phyloP scores from a whole-genome alignment of 2,797 vertebrate genomes.

The Brachymystax lenok region DNA sequence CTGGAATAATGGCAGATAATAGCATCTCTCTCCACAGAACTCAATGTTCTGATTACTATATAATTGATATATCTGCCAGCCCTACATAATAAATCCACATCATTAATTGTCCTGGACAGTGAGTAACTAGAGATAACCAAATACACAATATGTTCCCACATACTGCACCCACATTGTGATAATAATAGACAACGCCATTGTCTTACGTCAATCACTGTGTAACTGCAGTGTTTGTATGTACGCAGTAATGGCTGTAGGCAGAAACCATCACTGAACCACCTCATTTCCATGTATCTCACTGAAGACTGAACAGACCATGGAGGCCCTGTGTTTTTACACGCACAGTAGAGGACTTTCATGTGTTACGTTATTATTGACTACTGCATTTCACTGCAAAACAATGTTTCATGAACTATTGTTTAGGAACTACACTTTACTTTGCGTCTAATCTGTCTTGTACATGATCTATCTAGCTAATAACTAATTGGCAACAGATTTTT shows the following conservation, averaged over 20 bases:
- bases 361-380: neutral
- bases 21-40: slow-evolving; percentile 35
- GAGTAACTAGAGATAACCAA: slow-evolving; percentile 4
- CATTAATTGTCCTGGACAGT: slow-evolving; percentile 4
- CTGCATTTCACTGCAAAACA: neutral
- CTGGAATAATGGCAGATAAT: slow-evolving; percentile 40
- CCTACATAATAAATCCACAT: slow-evolving; percentile 13
- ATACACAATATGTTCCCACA: neutral
- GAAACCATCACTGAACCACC: neutral
- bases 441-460: neutral
- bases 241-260: neutral
- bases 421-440: neutral
- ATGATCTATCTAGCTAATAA: neutral
- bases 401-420: neutral
- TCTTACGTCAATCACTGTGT: neutral
- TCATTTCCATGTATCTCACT: neutral
- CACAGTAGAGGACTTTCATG: neutral
- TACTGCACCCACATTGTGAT: neutral
- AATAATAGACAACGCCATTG: neutral
- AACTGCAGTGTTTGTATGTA: neutral
- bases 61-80: slow-evolving; percentile 20
- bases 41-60: slow-evolving; percentile 26
- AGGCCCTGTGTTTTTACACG: neutral
- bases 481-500: neutral
- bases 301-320: neutral